A percentile compares a stretch with the other conserved stretches of the same genome.
phyloP scores from a whole-genome alignment of 1,140 invertebrate species.

The Bombus pascuorum region DNA sequence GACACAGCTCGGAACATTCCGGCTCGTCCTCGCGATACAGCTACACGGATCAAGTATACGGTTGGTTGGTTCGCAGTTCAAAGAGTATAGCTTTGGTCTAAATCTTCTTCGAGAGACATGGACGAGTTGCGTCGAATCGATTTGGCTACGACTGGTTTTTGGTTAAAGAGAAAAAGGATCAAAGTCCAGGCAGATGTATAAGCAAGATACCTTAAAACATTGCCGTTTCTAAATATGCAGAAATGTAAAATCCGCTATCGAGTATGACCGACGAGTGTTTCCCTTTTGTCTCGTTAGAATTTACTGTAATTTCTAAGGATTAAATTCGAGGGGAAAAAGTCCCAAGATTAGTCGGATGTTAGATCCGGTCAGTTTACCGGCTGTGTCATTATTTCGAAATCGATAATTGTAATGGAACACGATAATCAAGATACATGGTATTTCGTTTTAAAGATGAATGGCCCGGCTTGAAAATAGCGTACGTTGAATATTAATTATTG shows the following conservation, averaged over 20 bases:
- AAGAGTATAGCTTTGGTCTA: neutral
- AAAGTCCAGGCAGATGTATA: neutral
- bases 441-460: constrained; percentile 10
- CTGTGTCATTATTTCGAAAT: neutral
- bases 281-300: neutral
- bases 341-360: neutral
- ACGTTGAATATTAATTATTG: constrained; percentile 16
- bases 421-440: neutral
- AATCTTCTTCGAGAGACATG: neutral
- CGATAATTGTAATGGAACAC: neutral
- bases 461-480: neutral
- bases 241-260: no score
- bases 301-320: neutral
- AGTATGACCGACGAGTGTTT: no score
- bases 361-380: neutral
- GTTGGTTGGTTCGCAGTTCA: neutral
- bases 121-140: neutral
- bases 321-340: neutral
- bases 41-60: constrained; percentile 78
- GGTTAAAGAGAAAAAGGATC: neutral
- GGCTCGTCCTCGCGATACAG: constrained; percentile 93
- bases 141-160: neutral
- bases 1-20: constrained; percentile 91
- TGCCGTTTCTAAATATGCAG: no score
- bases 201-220: neutral